phyloP scores from a whole-genome alignment of 2,797 vertebrate species.

The Epinephelus awoara region DNA sequence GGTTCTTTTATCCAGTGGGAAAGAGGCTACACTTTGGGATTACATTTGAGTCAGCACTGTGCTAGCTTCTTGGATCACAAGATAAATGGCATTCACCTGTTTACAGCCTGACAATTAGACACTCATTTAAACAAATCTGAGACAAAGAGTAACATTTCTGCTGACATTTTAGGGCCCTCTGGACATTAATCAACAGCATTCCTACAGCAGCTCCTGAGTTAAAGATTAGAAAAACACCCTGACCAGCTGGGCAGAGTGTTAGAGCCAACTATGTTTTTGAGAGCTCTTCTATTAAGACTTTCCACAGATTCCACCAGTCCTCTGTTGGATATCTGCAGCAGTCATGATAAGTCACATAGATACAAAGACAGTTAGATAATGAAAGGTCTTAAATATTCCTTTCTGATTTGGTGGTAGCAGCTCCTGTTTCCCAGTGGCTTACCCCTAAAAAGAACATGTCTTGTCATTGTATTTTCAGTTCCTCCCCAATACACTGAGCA shows the following conservation, averaged over 20 bases:
- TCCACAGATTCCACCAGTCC: slow-evolving; percentile 24
- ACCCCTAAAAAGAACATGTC: slow-evolving; percentile 24
- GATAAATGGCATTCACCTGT: slow-evolving; percentile 14
- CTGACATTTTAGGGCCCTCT: slow-evolving; percentile 30
- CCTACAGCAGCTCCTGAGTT: background rate
- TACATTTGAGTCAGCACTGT: slow-evolving; percentile 10
- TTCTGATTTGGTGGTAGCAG: slow-evolving; percentile 15
- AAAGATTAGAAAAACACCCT: slow-evolving; percentile 26
- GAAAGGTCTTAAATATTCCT: slow-evolving; percentile 24
- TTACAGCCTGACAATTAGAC: slow-evolving; percentile 6
- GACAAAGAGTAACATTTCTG: background rate
- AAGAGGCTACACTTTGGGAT: background rate
- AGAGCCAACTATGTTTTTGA: slow-evolving; percentile 38
- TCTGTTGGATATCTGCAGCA: slow-evolving; percentile 17
- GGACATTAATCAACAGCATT: slow-evolving; percentile 42
- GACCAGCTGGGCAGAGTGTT: slow-evolving; percentile 33
- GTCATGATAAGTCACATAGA: slow-evolving; percentile 30
- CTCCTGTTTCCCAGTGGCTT: slow-evolving; percentile 8
- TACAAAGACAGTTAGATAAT: slow-evolving; percentile 31
- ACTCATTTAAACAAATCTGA: slow-evolving; percentile 11
- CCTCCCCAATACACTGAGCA: slow-evolving; percentile 22
- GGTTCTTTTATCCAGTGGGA: too few species aligned
- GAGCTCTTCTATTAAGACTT: slow-evolving; percentile 25
- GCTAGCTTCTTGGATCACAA: slow-evolving; percentile 24
- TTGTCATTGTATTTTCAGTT: slow-evolving; percentile 28